Base-by-base conservation (phyloP, 2,113 vertebrate species). In the Hyperopisus bebe region DNA sequence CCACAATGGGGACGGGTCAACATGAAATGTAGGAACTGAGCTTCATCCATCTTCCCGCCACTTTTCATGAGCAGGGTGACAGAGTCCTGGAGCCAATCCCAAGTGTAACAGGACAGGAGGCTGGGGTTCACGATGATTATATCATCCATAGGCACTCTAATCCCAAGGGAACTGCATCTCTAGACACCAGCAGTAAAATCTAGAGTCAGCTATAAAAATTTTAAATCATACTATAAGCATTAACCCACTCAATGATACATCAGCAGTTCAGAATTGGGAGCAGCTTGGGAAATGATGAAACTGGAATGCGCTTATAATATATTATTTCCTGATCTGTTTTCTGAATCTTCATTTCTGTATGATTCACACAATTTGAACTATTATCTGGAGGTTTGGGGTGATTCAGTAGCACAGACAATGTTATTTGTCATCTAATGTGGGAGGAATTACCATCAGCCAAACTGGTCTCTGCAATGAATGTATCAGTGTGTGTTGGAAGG, bases 271-370 rank as follows among this genome's bases (percentile, higher is more conserved):
- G 48, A 31, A 31, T 15, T 53, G 48, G 31, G 5, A 53, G 19
- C n/a, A 51, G 35, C 6, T 10, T 31, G 15, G 50, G 15, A 21
- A 87, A 31, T 62, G 87, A 66, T 88, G 24, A 42, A 31, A 88
- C 35, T 2, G 24, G 6, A 44, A 50, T 53, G 35, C 8, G 19
- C 27, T 35, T 66, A 17, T 66, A 87, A 62, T 44, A 44, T 58
- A 55, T 87, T 31, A 87, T 87, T 87, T 87, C 51, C 86, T 87
- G n/a, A 31, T 39, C 86, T 53, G 66, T 84, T 83, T 89, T 84
- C 48, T n/a, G 21, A 89, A 44, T 24, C 31, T 35, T 89, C 77
- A 89, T n/a, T 44, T 24, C 21, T 84, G 19, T n/a, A 55, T 46
- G 35, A 84, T 55, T 58, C 35, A 83, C 77, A 89, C 50, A 83